A percentile compares a stretch with the other conserved stretches of the same genome.
These are phyloP conservation scores for Anabas testudineus DNA, from an alignment of 2,797 vertebrate genomes.

Conservation along the genomic window DNA sequence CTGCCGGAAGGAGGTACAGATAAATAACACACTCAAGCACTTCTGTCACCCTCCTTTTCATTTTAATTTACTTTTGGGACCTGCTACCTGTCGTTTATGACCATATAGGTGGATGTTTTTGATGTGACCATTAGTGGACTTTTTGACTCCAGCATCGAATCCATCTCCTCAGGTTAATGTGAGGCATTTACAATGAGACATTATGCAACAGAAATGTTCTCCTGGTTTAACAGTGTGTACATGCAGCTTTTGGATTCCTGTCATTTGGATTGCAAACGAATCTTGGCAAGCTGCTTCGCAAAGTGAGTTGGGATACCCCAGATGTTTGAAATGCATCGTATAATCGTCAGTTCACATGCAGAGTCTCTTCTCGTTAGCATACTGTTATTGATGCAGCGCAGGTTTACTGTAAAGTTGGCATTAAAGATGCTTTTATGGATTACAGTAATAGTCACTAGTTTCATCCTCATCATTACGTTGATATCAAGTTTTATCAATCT, in stretches of 20 bases:
- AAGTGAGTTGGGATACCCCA: conserved; percentile 55
- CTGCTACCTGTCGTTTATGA: conserved; percentile 13
- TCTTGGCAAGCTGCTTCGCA: conserved; percentile 58
- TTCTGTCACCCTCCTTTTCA: neutral
- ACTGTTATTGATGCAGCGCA: too few relatives aligned
- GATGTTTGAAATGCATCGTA: conserved; percentile 56
- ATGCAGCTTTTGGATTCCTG: conserved; percentile 55
- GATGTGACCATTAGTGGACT: conserved; percentile 12
- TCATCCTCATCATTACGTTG: too few relatives aligned
- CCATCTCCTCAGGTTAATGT: conserved; percentile 16
- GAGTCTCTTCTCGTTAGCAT: conserved; percentile 31
- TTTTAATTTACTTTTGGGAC: conserved; percentile 1
- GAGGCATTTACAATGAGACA: conserved; percentile 45
- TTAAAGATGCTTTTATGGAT: too few relatives aligned
- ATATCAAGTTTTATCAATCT: conserved; percentile 6
- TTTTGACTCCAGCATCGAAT: conserved; percentile 30
- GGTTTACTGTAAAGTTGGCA: conserved; percentile 28
- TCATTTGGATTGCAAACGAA: conserved; percentile 41
- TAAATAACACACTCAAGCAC: conserved; percentile 5
- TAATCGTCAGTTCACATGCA: conserved; percentile 71
- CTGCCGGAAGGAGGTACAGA: conserved; percentile 90
- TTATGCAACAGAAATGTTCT: conserved; percentile 58
- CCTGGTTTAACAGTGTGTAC: conserved; percentile 58
- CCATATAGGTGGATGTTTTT: conserved; percentile 13
- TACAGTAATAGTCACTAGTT: conserved; percentile 9